A percentile compares a stretch with the other conserved stretches of the same genome.
These are phyloP conservation scores for Clarias macrocephalus DNA, from an alignment of 2,113 vertebrate species.

Conservation along the genomic window DNA sequence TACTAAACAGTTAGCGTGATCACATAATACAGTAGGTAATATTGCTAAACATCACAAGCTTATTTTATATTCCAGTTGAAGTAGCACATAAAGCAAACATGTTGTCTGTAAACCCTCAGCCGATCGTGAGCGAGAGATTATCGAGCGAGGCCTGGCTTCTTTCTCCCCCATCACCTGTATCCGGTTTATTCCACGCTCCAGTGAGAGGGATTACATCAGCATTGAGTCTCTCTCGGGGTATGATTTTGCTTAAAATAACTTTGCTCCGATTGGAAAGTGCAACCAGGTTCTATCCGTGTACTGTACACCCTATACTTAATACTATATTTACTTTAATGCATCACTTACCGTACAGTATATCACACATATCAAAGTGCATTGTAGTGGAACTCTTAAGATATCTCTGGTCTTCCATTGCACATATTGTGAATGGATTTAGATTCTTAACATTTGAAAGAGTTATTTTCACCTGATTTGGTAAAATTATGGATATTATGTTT, in stretches of 20 bases:
- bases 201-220: neutral
- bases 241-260: neutral
- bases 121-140: conserved; percentile 32
- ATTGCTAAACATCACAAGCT: neutral
- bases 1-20: neutral
- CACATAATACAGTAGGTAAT: neutral
- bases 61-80: neutral
- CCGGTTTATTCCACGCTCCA: neutral
- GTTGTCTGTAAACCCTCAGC: conserved; percentile 25
- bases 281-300: neutral
- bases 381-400: neutral
- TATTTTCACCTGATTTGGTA: neutral
- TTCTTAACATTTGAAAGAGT: neutral
- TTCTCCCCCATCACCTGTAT: conserved; percentile 26
- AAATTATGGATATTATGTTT: neutral
- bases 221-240: conserved; percentile 42
- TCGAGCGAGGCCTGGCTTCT: conserved; percentile 39
- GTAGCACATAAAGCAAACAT: neutral
- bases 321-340: neutral
- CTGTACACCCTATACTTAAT: neutral
- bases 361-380: neutral
- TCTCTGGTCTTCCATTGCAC: neutral
- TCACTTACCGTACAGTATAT: neutral
- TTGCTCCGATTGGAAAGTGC: neutral
- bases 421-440: neutral